These are phyloP conservation scores for Eurystomus gularis DNA, from an alignment of 2,113 vertebrate genomes.

Conservation along the genomic window DNA sequence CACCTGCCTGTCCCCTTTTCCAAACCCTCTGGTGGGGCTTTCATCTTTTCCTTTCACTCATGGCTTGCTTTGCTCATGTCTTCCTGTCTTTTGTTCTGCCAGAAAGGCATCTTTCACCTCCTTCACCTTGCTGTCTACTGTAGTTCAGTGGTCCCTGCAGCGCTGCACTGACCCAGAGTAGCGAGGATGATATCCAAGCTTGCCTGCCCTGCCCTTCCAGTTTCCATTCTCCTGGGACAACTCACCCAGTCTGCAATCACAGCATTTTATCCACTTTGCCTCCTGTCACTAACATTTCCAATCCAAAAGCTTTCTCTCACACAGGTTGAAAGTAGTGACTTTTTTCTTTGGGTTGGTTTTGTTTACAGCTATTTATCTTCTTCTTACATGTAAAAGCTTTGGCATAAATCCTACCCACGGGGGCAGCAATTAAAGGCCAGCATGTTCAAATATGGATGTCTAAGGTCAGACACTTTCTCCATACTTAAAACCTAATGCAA, in stretches of 20 bases:
- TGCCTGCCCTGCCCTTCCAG: background rate
- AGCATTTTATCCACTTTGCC: background rate
- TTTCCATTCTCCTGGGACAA: background rate
- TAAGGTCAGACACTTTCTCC: background rate
- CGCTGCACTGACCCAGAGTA: background rate
- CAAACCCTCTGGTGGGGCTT: background rate
- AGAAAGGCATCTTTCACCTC: background rate
- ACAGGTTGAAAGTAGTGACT: background rate
- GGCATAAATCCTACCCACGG: background rate
- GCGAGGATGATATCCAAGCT: background rate
- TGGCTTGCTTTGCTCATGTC: background rate
- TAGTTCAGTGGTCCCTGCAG: background rate
- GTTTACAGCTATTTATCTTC: conserved; percentile 18
- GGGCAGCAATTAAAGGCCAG: background rate
- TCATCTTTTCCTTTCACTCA: background rate
- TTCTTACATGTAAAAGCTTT: background rate
- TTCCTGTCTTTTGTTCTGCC: background rate
- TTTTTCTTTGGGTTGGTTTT: conserved; percentile 19
- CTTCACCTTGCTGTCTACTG: background rate
- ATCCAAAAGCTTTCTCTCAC: background rate
- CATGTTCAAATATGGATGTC: background rate
- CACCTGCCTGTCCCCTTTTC: background rate
- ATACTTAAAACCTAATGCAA: background rate
- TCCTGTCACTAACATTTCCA: background rate
- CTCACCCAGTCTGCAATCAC: background rate